Base-by-base conservation (phyloP, 2,113 vertebrate genomes). In the Nannobrachium achirus region DNA sequence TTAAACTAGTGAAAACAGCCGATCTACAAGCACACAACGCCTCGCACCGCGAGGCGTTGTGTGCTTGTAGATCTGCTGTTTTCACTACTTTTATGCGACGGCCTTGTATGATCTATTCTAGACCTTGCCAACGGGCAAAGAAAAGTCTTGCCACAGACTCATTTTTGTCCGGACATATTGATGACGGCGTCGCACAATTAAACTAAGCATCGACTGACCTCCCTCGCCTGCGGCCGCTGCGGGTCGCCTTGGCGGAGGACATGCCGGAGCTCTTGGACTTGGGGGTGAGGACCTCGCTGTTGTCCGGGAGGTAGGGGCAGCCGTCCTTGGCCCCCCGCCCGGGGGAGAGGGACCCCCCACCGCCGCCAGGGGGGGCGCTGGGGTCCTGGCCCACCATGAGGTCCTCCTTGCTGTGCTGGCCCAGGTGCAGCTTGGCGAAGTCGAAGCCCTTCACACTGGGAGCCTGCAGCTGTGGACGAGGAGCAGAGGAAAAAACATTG, bases 371-470 rank as follows among this genome's bases (percentile, higher is more conserved):
- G 15, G 70, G 33, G 1, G 78, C 72, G 59, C 38, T 69, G 0
- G 95, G 89, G 86, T 98, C 97, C 4, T 98, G 98, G 73, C 98
- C 95, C 68, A 98, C 96, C 89, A 96, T 88, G 63, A 98, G 90
- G 76, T 99, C 96, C 41, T 98, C 97, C 82, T 98, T 98, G 76
- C 89, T 97, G 88, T 97, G 96, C 88, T 99, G 98, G 39, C 98
- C 97, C 87, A 99, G 93, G 86, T 98, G 97, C 75, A 98, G 96
- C 89, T 99, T 99, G 63, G 97, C 97, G 89, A 99, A 99, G 85
- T 99, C 97, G 51, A 99, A 99, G 75, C 97, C 97, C 88, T 99
- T 99, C 81, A 99, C 97, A 0, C 93, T 98, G 72, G 97, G 96
- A 51, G 95, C 93, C 92, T 98, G 97, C 81, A 99, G 84, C 97